phyloP scores from a whole-genome alignment of 2,797 vertebrate genomes.

The Austrolebias charrua region DNA sequence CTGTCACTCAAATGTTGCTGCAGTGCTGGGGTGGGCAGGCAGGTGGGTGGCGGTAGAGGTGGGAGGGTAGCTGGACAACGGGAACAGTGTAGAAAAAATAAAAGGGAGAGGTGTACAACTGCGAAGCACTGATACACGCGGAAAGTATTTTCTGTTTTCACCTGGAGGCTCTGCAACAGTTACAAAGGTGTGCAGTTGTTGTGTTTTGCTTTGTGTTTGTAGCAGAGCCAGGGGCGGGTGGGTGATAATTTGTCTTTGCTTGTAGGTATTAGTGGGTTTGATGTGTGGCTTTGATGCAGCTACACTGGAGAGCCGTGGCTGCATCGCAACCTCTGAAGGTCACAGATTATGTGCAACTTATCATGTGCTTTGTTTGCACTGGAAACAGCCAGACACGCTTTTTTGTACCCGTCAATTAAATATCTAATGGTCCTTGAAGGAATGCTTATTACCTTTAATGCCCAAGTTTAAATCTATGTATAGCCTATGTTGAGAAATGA shows the following conservation, averaged over 20 bases:
- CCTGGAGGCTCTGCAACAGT: constrained; percentile 38
- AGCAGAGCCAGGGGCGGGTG: constrained; percentile 30
- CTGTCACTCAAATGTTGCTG: constrained; percentile 77
- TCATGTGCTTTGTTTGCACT: constrained; percentile 39
- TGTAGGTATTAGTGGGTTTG: constrained; percentile 59
- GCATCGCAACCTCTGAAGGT: constrained; percentile 67
- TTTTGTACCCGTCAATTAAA: constrained; percentile 5
- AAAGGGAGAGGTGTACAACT: constrained; percentile 6
- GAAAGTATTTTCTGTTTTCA: constrained; percentile 15
- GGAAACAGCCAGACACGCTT: constrained; percentile 41
- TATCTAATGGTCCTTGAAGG: no score
- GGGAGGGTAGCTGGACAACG: constrained; percentile 49
- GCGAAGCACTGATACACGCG: constrained; percentile 9
- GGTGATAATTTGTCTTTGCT: constrained; percentile 61
- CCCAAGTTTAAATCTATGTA: no score
- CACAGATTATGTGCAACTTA: constrained; percentile 47
- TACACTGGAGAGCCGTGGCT: constrained; percentile 49
- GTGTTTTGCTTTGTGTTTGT: constrained; percentile 60
- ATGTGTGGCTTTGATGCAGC: constrained; percentile 69
- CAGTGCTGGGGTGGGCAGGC: constrained; percentile 48
- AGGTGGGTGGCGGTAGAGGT: constrained; percentile 44
- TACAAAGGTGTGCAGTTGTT: constrained; percentile 50
- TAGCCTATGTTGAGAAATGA: no score
- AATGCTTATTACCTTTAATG: no score
- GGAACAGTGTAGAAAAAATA: constrained; percentile 19